phyloP scores from a whole-genome alignment of 2,888 invertebrate species.

The Volucella bombylans region DNA sequence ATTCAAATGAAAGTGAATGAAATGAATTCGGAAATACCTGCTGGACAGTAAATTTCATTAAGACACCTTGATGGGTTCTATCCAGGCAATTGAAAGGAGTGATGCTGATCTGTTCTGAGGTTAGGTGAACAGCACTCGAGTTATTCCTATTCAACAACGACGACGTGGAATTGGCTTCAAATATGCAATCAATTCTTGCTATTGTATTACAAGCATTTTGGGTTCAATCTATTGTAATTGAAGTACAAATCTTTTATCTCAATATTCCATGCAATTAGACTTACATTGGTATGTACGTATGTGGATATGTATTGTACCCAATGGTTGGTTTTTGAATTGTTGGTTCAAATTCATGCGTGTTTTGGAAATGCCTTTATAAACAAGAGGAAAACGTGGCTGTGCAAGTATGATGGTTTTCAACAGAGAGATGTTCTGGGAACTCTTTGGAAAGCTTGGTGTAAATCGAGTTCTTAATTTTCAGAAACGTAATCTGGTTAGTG shows the following conservation, averaged over 20 bases:
- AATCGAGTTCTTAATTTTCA: no score
- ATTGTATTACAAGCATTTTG: constrained; percentile 8
- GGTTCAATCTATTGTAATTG: constrained; percentile 22
- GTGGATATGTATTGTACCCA: no score
- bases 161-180: constrained; percentile 11
- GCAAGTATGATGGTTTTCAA: no score
- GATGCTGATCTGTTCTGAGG: constrained; percentile 2
- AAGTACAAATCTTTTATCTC: not conserved
- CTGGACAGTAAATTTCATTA: constrained; percentile 34
- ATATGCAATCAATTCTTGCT: constrained; percentile 14
- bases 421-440: no score
- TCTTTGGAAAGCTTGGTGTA: no score
- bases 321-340: no score
- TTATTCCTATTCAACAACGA: not conserved
- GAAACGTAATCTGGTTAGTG: no score
- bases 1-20: constrained; percentile 30
- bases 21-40: constrained; percentile 35
- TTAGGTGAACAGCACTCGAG: not conserved
- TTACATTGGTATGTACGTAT: no score
- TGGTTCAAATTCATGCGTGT: no score
- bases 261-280: no score
- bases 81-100: constrained; percentile 1
- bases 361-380: no score
- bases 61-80: constrained; percentile 29
- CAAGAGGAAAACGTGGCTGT: no score